These are phyloP conservation scores for Halichoeres trimaculatus DNA, from an alignment of 2,113 vertebrate genomes.

Conservation along the genomic window DNA sequence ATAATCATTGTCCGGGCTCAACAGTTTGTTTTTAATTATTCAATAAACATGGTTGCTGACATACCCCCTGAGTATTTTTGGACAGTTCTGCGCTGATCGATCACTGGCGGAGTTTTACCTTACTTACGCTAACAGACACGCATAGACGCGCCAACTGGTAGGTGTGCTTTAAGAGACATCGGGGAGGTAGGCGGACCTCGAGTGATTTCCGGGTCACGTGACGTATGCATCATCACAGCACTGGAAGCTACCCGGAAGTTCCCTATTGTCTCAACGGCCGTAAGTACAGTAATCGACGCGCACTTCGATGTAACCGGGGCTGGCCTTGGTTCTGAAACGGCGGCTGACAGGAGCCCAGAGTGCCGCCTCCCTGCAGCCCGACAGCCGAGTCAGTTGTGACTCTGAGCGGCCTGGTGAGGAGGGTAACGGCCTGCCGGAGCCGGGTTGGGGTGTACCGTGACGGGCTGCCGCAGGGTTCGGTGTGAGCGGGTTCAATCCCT, in stretches of 20 bases:
- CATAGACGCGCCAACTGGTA: neutral
- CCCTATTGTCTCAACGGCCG: neutral
- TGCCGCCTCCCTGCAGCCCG: neutral
- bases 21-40: no score
- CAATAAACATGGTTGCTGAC: no score
- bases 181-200: neutral
- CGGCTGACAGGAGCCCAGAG: constrained; percentile 16
- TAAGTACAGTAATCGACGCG: neutral
- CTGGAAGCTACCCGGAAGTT: neutral
- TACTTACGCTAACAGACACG: neutral
- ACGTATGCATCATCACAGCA: neutral
- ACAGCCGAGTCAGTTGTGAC: constrained; percentile 6
- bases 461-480: neutral
- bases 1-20: no score
- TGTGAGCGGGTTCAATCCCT: neutral
- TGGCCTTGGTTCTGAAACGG: constrained; percentile 19
- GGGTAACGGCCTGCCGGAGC: neutral
- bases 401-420: neutral
- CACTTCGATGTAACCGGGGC: neutral
- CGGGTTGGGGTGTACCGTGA: neutral
- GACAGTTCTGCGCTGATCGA: neutral
- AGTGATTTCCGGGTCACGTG: constrained; percentile 30
- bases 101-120: neutral
- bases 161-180: neutral
- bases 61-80: no score